Conservation (phyloP, 2,888 invertebrate genomes). For the Eumacrocentrus americanus region DNA sequence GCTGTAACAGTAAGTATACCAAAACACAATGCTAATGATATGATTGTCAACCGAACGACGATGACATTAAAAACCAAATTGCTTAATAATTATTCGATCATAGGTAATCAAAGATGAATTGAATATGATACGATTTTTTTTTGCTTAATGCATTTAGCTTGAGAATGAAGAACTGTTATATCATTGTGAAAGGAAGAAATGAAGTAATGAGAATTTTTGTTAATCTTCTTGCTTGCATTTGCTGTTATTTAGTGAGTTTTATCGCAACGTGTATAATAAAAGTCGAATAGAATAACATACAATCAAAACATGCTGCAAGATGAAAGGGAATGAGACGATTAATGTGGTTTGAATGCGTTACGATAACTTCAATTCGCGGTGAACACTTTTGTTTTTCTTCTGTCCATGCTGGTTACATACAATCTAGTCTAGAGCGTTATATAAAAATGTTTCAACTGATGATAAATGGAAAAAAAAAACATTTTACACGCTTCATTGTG, state of each 20-base stretch:
- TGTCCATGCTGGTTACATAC: not conserved
- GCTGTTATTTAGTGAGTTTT: not conserved
- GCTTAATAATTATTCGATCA: too few species aligned
- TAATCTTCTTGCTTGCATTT: not conserved
- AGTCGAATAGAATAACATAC: not conserved
- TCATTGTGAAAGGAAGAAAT: too few species aligned
- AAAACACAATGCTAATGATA: not conserved
- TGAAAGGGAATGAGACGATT: not conserved
- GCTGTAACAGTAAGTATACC: not conserved
- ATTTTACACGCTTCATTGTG: not conserved
- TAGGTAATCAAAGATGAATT: too few species aligned
- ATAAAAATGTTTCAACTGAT: not conserved
- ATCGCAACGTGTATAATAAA: not conserved
- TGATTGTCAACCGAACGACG: too few species aligned
- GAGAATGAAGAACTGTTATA: too few species aligned
- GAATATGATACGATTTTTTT: too few species aligned
- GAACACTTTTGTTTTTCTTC: not conserved
- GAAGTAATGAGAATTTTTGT: too few species aligned
- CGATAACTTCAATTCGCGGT: not conserved
- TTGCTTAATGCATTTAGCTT: too few species aligned
- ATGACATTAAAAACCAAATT: too few species aligned
- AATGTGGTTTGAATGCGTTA: not conserved
- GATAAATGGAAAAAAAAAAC: not conserved
- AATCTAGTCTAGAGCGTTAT: not conserved
- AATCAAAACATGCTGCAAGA: not conserved